phyloP scores from a whole-genome alignment of 2,797 vertebrate genomes.

The Erpetoichthys calabaricus region DNA sequence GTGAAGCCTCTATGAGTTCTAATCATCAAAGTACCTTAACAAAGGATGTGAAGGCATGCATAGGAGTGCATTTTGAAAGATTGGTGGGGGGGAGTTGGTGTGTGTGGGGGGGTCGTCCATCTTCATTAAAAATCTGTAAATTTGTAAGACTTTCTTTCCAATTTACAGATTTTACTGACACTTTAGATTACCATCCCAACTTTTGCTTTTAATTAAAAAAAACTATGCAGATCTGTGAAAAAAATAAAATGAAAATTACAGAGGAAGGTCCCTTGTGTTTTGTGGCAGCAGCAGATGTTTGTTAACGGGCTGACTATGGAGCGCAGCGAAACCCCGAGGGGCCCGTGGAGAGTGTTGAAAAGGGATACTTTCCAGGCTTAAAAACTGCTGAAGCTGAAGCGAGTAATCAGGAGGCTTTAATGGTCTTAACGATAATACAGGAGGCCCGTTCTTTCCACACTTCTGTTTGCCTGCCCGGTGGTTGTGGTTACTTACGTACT shows the following conservation, averaged over 20 bases:
- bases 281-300: constrained; percentile 37
- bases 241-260: constrained; percentile 37
- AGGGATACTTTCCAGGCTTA: constrained; percentile 11
- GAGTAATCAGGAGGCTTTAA: constrained; percentile 14
- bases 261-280: constrained; percentile 35
- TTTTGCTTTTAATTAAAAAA: constrained; percentile 45
- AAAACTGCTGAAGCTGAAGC: constrained; percentile 14
- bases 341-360: constrained; percentile 7
- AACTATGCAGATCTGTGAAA: constrained; percentile 32
- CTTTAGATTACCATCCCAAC: constrained; percentile 29
- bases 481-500: constrained; percentile 28
- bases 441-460: not conserved
- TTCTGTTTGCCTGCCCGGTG: constrained; percentile 18
- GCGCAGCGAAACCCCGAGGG: constrained; percentile 19
- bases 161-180: constrained; percentile 28
- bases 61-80: constrained; percentile 30
- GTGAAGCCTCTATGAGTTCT: constrained; percentile 72
- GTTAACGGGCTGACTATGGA: constrained; percentile 30
- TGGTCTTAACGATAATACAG: constrained; percentile 8
- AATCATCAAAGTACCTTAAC: constrained; percentile 67
- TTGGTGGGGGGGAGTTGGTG: constrained; percentile 23
- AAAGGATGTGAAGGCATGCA: constrained; percentile 29
- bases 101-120: constrained; percentile 4
- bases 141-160: constrained; percentile 30
- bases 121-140: constrained; percentile 35